Conservation (phyloP, 1,140 invertebrate species). For the Delia radicum region DNA sequence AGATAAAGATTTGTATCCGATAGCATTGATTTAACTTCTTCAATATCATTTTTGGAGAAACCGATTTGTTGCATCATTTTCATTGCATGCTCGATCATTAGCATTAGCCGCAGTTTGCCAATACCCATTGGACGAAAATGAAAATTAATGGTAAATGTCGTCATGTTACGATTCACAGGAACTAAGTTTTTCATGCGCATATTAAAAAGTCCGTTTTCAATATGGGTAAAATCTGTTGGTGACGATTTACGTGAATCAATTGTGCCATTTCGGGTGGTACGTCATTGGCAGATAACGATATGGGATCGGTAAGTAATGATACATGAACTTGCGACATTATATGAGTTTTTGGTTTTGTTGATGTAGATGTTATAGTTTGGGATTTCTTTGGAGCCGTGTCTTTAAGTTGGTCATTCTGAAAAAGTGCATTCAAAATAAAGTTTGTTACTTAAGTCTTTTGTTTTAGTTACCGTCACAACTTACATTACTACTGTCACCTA, state of each 20-base stretch:
- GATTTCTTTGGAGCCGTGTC: background rate
- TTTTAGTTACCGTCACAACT: conserved; percentile 24
- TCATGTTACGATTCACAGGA: conserved; percentile 61
- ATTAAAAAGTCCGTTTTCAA: conserved; percentile 80
- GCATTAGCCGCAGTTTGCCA: conserved; percentile 71
- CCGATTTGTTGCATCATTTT: conserved; percentile 72
- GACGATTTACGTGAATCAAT: conserved; percentile 61
- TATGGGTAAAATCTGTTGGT: conserved; percentile 78
- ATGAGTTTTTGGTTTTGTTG: conserved; percentile 58
- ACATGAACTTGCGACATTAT: conserved; percentile 63
- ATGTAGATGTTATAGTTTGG: background rate
- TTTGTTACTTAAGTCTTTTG: conserved; percentile 1
- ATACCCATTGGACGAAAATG: conserved; percentile 67
- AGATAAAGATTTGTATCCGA: conserved; percentile 94
- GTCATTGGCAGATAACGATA: conserved; percentile 60
- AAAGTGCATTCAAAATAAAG: background rate
- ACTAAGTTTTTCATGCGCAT: conserved; percentile 74
- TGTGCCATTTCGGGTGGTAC: conserved; percentile 65
- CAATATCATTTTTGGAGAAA: conserved; percentile 90
- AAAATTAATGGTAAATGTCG: conserved; percentile 61
- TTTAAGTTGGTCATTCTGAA: background rate
- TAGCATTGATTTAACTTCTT: conserved; percentile 96
- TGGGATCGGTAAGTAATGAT: conserved; percentile 64
- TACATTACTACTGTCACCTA: conserved; percentile 59
- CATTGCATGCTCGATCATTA: conserved; percentile 80